phyloP scores from a whole-genome alignment of 2,888 invertebrate species.

The Strigamia crassipes region DNA sequence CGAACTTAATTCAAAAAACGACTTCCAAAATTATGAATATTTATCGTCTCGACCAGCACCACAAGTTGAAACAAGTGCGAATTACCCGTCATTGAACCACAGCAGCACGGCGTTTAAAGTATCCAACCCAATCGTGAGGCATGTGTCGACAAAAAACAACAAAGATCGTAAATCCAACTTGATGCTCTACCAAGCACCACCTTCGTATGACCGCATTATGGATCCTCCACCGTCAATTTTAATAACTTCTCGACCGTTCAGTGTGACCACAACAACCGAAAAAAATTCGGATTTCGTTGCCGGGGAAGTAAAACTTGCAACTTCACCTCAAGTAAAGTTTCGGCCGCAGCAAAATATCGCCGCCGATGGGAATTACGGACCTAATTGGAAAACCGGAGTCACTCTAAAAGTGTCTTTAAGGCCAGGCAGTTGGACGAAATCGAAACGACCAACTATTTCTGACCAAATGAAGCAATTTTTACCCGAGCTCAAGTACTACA shows the following conservation, averaged over 20 bases:
- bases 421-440: slow-evolving; percentile 14
- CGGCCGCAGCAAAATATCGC: neutral
- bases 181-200: slow-evolving; percentile 16
- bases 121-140: neutral
- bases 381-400: neutral
- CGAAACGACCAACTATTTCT: neutral
- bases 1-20: neutral
- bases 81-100: neutral
- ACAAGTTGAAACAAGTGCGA: neutral
- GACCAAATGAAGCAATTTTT: neutral
- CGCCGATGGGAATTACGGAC: neutral
- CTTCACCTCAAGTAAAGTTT: neutral
- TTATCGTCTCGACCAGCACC: too few species aligned
- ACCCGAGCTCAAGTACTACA: slow-evolving; percentile 34
- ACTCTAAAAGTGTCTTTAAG: neutral
- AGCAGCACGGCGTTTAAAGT: neutral
- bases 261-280: neutral
- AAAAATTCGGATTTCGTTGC: neutral
- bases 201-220: slow-evolving; percentile 7
- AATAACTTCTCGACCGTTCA: neutral
- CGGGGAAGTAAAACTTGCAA: neutral
- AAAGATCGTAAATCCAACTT: neutral
- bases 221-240: neutral
- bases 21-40: neutral
- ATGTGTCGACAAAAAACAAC: neutral